Base-by-base conservation (phyloP, 2,113 vertebrate species). In the Notothenia rossii region DNA sequence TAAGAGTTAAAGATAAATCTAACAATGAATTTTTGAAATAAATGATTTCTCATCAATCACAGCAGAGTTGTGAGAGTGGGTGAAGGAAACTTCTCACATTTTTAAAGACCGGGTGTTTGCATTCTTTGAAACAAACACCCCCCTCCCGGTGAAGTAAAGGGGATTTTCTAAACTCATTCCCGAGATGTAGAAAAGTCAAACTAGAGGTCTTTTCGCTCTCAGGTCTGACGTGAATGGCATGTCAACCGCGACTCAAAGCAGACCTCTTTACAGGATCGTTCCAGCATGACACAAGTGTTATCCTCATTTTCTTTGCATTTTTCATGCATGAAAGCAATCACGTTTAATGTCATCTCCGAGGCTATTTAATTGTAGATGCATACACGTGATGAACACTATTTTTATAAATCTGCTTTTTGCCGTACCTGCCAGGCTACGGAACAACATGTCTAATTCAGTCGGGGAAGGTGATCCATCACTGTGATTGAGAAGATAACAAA, bases 21-120 rank as follows among this genome's bases (percentile, higher is more conserved):
- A 56, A 71, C 43, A 58, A 29, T 64, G n/a, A 55, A 46, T 59
- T 56, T 56, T 58, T 46, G 76, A 74, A 68, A 84, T 49, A 78
- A 86, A 78, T 83, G 54, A 82, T 81, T 60, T 45, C 63, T 90
- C 75, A 82, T 79, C 83, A 79, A 56, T 87, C 76, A 51, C 25
- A 25, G 55, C 58, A 22, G 14, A 56, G 76, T 53, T 56, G 15
- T 29, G 45, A 12, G 17, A 73, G 54, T 70, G 20, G 40, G 71
- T 67, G 62, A 73, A 54, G 61, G 70, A 76, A 81, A 83, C 67
- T 48, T 69, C 60, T 59, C 15, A 51, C 11, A 3, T 46, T 74
- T 72, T 81, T 29, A 75, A 67, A 75, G 45, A 29, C 25, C 29
- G 25, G 59, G 18, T 81, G 69, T 76, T 82, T 72, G 59, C 55